These are phyloP conservation scores for Sinonovacula constricta DNA, from an alignment of 1,140 invertebrate species.

Conservation along the genomic window DNA sequence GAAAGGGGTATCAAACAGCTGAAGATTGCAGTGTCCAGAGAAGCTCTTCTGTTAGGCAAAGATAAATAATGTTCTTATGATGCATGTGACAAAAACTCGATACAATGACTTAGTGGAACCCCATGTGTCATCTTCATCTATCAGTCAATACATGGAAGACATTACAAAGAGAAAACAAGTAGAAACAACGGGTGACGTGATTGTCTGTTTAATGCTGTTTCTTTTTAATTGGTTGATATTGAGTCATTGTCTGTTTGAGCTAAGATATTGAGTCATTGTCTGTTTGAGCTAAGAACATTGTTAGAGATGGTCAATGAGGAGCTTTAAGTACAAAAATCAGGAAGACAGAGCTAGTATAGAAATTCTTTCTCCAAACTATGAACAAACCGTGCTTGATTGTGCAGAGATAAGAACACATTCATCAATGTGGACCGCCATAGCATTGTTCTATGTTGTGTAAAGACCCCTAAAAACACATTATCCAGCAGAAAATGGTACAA, in stretches of 20 bases:
- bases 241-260: neutral
- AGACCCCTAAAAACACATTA: neutral
- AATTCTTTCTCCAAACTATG: neutral
- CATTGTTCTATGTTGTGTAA: neutral
- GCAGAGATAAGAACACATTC: neutral
- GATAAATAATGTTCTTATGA: too few relatives aligned
- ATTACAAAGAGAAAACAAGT: neutral
- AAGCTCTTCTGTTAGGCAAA: neutral
- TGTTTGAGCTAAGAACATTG: too few relatives aligned
- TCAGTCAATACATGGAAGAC: neutral
- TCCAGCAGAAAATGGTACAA: too few relatives aligned
- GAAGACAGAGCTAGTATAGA: neutral
- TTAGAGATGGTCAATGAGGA: neutral
- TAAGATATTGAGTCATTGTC: too few relatives aligned
- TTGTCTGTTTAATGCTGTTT: conserved; percentile 7
- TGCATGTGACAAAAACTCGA: neutral
- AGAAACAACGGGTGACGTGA: conserved; percentile 5
- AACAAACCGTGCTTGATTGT: neutral
- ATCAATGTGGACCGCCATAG: neutral
- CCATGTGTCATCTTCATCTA: neutral
- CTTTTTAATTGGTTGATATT: neutral
- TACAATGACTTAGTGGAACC: neutral
- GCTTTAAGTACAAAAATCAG: neutral
- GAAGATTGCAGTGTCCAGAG: neutral
- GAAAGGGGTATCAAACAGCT: too few relatives aligned